A percentile compares a stretch with the other conserved stretches of the same genome.
phyloP scores from a whole-genome alignment of 2,888 invertebrate genomes.

The Hemicrepidius hirtus region DNA sequence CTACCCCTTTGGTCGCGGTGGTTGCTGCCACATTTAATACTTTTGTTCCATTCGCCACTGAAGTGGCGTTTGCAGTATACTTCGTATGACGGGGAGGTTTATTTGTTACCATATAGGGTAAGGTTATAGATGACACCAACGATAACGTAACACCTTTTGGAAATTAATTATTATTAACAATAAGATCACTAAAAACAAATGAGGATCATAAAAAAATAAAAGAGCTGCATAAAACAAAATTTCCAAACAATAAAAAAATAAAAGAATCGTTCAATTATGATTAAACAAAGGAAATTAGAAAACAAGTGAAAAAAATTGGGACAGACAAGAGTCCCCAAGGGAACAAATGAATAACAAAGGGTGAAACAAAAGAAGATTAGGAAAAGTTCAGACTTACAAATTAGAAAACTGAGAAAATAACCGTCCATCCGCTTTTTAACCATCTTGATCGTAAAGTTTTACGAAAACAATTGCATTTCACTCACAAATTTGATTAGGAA shows the following conservation, averaged over 20 bases:
- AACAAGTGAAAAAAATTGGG: background rate
- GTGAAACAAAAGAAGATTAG: slow-evolving; percentile 14
- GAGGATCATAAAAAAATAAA: no score
- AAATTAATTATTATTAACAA: background rate
- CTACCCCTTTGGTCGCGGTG: slow-evolving; percentile 55
- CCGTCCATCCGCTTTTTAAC: slow-evolving; percentile 25
- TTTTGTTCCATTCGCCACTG: slow-evolving; percentile 53
- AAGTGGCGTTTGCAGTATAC: slow-evolving; percentile 74
- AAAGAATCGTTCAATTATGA: no score
- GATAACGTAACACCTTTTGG: slow-evolving; percentile 44
- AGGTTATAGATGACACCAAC: slow-evolving; percentile 60
- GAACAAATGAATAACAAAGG: no score
- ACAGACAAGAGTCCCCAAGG: background rate
- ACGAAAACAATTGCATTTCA: slow-evolving; percentile 32
- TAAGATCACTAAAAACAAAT: no score
- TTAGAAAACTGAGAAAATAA: slow-evolving; percentile 32
- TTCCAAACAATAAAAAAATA: no score
- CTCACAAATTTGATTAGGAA: slow-evolving; percentile 17
- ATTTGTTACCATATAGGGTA: slow-evolving; percentile 65
- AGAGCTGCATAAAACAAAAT: no score
- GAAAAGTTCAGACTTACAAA: slow-evolving; percentile 43
- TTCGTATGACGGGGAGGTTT: slow-evolving; percentile 81
- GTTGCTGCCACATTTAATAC: slow-evolving; percentile 41
- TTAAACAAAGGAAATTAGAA: no score
- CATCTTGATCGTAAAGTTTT: slow-evolving; percentile 28